These are phyloP conservation scores for Synanthedon vespiformis DNA, from an alignment of 2,888 invertebrate species.

Conservation along the genomic window DNA sequence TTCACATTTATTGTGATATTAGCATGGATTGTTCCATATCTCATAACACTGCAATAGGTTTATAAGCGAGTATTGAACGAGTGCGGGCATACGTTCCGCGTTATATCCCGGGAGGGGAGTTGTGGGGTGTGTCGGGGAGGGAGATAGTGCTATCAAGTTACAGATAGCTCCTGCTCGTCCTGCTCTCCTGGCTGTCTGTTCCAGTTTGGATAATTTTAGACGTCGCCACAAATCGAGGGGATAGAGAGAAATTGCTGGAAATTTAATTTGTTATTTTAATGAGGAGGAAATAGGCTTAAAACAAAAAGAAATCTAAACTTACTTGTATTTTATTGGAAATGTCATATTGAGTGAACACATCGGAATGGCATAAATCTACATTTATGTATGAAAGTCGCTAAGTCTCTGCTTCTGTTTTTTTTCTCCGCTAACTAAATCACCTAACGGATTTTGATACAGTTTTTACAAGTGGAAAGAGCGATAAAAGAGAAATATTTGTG, in stretches of 20 bases:
- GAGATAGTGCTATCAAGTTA: constrained; percentile 32
- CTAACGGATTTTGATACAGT: no score
- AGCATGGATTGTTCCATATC: background rate
- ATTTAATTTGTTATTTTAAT: background rate
- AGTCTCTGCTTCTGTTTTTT: no score
- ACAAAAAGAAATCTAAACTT: no score
- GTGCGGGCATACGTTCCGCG: constrained; percentile 39
- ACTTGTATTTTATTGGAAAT: no score
- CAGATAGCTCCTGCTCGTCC: constrained; percentile 17
- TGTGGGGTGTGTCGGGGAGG: constrained; percentile 4
- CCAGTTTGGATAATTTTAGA: constrained; percentile 35
- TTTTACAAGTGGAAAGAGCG: no score
- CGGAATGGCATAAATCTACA: no score
- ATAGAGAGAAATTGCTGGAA: background rate
- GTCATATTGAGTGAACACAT: no score
- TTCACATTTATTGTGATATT: no score
- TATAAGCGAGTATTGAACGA: constrained; percentile 32
- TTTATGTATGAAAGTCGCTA: no score
- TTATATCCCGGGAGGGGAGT: constrained; percentile 11
- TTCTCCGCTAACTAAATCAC: no score
- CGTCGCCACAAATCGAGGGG: constrained; percentile 11
- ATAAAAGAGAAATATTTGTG: no score
- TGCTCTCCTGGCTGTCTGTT: constrained; percentile 35
- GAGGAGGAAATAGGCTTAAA: no score
- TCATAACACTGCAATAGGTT: constrained; percentile 16